Base-by-base conservation (phyloP, 37 sponge, comb jelly and placozoan genomes). In the Ianthella basta region DNA sequence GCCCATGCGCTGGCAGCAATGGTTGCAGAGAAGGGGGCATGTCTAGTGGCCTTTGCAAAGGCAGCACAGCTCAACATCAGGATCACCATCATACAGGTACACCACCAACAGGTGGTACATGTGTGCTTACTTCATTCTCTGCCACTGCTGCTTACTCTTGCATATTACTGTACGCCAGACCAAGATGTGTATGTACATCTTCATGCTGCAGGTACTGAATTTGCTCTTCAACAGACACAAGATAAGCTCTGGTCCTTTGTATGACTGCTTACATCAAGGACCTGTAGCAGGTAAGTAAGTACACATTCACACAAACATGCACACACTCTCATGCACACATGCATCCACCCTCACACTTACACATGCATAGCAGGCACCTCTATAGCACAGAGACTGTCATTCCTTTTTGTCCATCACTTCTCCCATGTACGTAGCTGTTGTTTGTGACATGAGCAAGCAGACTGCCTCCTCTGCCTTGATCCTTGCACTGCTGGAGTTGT, bases 401-500 rank as follows among this genome's bases (percentile, higher is more conserved):
- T 44, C 50, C 3, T 44, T 44, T 44, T 44, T 8, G 8, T 8
- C 50, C 50, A 10, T 10, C 50, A 44, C 50, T 44, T 44, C 50
- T 44, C 8, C 50, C 24, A 41, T 70, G 30, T 44, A 86, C 24
- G 87, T 85, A 63, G 89, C 86, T 57, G 89, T 84, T 57, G 60
- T 88, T 0, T 24, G 79, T 56, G 85, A 79, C 61, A 91, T 92
- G 92, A n/a, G 80, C 27, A 60, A 92, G 13, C 86, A 83, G 34
- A 44, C 72, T 54, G 36, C 88, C 36, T 88, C 92, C 63, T 92
- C 92, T 0, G 72, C 86, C 44, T 60, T 90, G 35, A 35, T 89
- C 35, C 39, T 90, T 12, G 85, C 88, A 12, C 85, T 93, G 34
- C 29, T 85, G 68, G 91, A 89, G 23, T 85, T 93, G 64, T 93